Evolutionary conservation across 1,140 invertebrate genomes (phyloP), one percentile per base, ranked within the genome.

Genomic region (Latrodectus geometricus): DNA sequence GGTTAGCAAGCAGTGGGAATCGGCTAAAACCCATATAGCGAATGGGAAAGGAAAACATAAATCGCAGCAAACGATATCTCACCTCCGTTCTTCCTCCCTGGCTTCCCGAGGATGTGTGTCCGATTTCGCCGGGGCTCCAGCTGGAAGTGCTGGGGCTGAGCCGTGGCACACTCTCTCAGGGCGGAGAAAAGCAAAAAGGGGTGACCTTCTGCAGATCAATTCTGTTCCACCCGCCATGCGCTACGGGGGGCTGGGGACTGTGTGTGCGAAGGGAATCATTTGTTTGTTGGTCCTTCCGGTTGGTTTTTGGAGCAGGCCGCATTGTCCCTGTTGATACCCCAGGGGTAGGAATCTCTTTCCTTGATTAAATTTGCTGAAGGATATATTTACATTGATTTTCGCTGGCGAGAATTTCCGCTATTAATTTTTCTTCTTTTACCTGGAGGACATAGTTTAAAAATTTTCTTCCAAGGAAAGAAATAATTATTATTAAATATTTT

Each of bases 161-260:
- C 61, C 66, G 49, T 14, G 78, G 8, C 49, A 23, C 74, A 23
- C 73, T 52, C 49, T 17, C 74, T 12, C 73, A 69, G 77, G 68
- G 52, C n/a, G 23, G 72, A 21, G 21, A 65, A 61, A 61, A 61
- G 21, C 72, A 54, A 83, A 83, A 80, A 83, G 80, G 82, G 82
- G 82, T 84, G 82, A 84, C 82, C 82, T 84, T 84, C 72, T 69
- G 11, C 49, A 48, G 82, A 84, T 84, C 82, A 84, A 84, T 84
- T 73, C 66, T 80, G 66, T 80, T 70, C 69, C 80, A 35, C 52
- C 66, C 80, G 50, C 35, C 69, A 56, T 68, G 70, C 70, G 80
- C 82, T 69, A 49, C 56, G 82, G 61, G 49, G 66, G 68, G 65
- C n/a, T 66, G 54, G 66, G 11, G 54, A 14, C 11, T 61, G 17